A percentile compares a stretch with the other conserved stretches of the same genome.
phyloP scores from a whole-genome alignment of 2,113 vertebrate genomes.

The Gulo gulo region DNA sequence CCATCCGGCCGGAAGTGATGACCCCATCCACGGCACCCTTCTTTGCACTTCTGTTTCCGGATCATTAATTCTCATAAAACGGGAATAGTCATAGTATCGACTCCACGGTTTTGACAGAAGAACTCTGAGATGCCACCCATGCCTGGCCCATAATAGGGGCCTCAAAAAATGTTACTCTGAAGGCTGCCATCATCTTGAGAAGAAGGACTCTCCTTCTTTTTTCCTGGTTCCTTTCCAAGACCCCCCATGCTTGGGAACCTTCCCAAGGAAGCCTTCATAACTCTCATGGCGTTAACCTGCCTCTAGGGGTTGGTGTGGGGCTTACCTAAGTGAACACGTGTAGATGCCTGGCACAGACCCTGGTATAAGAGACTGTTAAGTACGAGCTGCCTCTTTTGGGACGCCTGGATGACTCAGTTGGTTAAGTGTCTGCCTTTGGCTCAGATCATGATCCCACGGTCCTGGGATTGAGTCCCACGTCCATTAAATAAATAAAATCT shows the following conservation, averaged over 20 bases:
- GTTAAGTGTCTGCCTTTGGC: too few species aligned
- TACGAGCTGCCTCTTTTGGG: background rate
- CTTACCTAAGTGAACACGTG: background rate
- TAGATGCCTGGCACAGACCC: background rate
- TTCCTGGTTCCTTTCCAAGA: background rate
- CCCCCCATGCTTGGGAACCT: background rate
- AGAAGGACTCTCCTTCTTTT: background rate
- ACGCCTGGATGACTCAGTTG: too few species aligned
- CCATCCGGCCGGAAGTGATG: accelerated
- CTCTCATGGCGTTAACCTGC: accelerated
- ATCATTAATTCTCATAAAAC: background rate
- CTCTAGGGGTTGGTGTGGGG: accelerated
- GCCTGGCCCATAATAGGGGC: background rate
- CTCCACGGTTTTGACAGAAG: background rate
- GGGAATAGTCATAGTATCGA: accelerated
- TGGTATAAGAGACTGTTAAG: accelerated
- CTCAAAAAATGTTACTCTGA: background rate
- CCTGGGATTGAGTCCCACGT: too few species aligned
- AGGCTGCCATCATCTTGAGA: background rate
- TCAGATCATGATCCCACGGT: too few species aligned
- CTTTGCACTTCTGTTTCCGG: background rate
- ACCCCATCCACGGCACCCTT: background rate
- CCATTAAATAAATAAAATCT: too few species aligned
- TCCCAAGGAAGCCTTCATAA: background rate
- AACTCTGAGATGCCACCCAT: background rate